Base-by-base conservation (phyloP, 2,113 vertebrate species). In the Caloenas nicobarica region DNA sequence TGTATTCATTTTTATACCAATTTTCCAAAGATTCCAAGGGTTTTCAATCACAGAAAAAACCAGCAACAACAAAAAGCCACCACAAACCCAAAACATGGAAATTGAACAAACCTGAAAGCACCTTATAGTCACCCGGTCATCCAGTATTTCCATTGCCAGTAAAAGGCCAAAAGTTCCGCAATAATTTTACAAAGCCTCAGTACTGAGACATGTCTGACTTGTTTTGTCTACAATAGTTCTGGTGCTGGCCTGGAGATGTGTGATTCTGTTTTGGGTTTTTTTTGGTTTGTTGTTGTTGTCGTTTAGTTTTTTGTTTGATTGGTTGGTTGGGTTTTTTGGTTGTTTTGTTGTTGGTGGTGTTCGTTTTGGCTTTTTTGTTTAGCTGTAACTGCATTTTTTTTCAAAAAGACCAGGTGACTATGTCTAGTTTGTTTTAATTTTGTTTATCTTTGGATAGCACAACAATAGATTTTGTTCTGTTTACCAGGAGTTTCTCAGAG, bases 81-180 rank as follows among this genome's bases (percentile, higher is more conserved):
- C 44, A 62, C 12, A 25, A 78, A 40, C 13, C 3, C 1, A 34
- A 40, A 72, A 11, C 7, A 21, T 0, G 74, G 29, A 72, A 56
- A 40, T 1, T 28, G 4, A 77, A 29, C 14, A 72, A 90, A 71
- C 7, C 3, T 36, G 18, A 72, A 91, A 68, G 15, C 15, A 65
- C 34, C 11, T 77, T 8, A 36, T 6, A 69, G 42, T 62, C 15
- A 72, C 4, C 17, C 21, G 14, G 26, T 33, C 29, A 65, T 5
- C 1, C 5, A 42, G 5, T 68, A 14, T 31, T 68, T 2, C 8
- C 7, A 28, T 7, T 78, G 21, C 5, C 31, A 23, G 2, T 4
- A 73, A 61, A 89, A 86, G 19, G 29, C 12, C 7, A 13, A 33
- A 79, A 46, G 4, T 51, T 88, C 71, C 56, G 3, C 13, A 81